A percentile compares a stretch with the other conserved stretches of the same genome.
Conservation (phyloP, 2,888 invertebrate genomes). For the Epistrophe eligans region DNA sequence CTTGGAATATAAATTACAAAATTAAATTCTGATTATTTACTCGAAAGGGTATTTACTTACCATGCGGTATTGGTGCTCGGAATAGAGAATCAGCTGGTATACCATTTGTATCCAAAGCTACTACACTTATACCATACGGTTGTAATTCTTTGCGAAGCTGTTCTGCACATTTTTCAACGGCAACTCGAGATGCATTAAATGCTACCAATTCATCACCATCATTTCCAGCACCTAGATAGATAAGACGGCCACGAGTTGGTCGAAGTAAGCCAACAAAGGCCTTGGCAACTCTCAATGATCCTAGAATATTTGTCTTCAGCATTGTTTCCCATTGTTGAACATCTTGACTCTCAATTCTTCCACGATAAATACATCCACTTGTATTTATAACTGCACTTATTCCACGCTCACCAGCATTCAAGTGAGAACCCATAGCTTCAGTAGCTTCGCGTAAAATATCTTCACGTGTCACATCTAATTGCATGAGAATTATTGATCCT, state of each 20-base stretch:
- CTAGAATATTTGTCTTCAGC: conserved; percentile 89
- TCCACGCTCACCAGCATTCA: conserved; percentile 93
- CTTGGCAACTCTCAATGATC: conserved; percentile 89
- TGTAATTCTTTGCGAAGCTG: conserved; percentile 89
- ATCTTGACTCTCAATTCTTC: conserved; percentile 88
- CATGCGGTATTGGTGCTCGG: conserved; percentile 86
- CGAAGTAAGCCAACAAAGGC: conserved; percentile 90
- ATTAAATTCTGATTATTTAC: background rate
- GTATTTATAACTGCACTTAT: conserved; percentile 92
- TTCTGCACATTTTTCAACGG: conserved; percentile 91
- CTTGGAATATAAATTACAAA: conserved; percentile 69
- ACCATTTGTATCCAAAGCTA: conserved; percentile 90
- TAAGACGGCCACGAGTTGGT: conserved; percentile 87
- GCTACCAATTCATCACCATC: conserved; percentile 85
- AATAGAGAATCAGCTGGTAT: conserved; percentile 88
- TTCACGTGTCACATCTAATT: conserved; percentile 91
- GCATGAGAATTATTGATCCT: conserved; percentile 88
- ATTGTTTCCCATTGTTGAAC: conserved; percentile 87
- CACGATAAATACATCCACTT: conserved; percentile 90
- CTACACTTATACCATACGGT: conserved; percentile 89
- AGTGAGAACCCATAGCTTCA: conserved; percentile 90
- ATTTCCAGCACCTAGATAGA: conserved; percentile 86
- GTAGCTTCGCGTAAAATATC: conserved; percentile 92
- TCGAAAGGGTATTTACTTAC: conserved; percentile 79
- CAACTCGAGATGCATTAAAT: conserved; percentile 88